Percentiles rank a stretch among this genome's conserved stretches.
Evolutionary conservation across 2,797 vertebrate species (phyloP).

Genomic region (Tinamus major): DNA sequence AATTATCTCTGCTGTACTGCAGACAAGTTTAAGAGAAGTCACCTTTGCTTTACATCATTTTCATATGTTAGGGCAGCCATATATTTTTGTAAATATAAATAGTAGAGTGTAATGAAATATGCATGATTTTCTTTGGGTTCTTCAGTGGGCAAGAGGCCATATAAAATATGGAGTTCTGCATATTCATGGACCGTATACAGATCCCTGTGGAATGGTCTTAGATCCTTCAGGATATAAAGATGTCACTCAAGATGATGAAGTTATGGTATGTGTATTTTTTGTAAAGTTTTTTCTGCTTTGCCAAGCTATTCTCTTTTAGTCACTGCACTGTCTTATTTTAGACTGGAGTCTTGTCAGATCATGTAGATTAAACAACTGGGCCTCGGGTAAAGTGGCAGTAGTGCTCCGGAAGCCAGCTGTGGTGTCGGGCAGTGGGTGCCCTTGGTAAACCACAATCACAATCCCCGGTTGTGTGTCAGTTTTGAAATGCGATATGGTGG

Average conservation of each 20-base stretch:
- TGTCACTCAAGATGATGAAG: slow-evolving; percentile 80
- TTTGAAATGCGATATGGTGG: not conserved
- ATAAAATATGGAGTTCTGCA: slow-evolving; percentile 78
- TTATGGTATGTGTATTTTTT: slow-evolving; percentile 73
- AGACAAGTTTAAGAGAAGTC: not conserved
- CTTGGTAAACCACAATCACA: not conserved
- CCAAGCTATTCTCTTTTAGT: not conserved
- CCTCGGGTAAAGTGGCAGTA: not conserved
- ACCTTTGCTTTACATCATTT: not conserved
- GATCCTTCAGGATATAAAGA: slow-evolving; percentile 80
- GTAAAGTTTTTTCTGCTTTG: not conserved
- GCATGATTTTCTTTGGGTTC: slow-evolving; percentile 65
- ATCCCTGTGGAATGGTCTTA: slow-evolving; percentile 81
- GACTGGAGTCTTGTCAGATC: not conserved
- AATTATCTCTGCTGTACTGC: not conserved
- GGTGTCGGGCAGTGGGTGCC: not conserved
- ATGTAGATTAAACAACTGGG: not conserved
- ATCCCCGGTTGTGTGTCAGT: not conserved
- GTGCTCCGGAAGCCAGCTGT: not conserved
- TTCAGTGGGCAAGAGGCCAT: slow-evolving; percentile 78
- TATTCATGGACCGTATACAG: slow-evolving; percentile 79
- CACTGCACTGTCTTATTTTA: not conserved
- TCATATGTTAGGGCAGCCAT: not conserved
- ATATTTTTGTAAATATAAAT: not conserved
- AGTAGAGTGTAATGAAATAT: not conserved